These are phyloP conservation scores for Tenebrio molitor DNA, from an alignment of 1,140 invertebrate genomes.

Conservation along the genomic window DNA sequence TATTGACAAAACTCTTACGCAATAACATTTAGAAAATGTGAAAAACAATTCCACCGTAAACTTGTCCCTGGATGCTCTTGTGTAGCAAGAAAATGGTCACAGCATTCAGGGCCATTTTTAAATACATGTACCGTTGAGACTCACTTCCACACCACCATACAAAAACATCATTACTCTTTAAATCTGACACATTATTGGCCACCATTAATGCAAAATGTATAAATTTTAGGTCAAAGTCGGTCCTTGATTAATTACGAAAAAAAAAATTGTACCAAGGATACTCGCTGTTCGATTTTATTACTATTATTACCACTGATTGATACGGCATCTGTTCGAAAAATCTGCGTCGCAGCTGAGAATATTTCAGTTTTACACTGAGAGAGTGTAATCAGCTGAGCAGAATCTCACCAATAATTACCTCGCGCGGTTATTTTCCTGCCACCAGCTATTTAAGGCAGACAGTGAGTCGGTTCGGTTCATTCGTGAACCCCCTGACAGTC, in stretches of 20 bases:
- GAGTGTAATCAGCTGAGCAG: constrained; percentile 15
- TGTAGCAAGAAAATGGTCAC: too few relatives aligned
- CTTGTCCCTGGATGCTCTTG: too few relatives aligned
- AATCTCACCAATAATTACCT: constrained; percentile 16
- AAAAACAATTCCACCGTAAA: too few relatives aligned
- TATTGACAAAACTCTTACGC: too few relatives aligned
- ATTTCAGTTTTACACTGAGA: too few relatives aligned
- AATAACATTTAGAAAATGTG: too few relatives aligned
- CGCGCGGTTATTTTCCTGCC: constrained; percentile 38
- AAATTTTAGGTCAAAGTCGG: background rate
- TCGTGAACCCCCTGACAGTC: constrained; percentile 2
- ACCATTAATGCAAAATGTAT: background rate
- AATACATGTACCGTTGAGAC: too few relatives aligned
- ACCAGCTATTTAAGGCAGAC: constrained; percentile 40
- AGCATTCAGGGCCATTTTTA: too few relatives aligned
- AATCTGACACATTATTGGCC: background rate
- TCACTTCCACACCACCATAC: background rate
- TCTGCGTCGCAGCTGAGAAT: background rate
- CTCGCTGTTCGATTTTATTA: background rate
- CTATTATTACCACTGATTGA: background rate
- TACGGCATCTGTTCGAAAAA: background rate
- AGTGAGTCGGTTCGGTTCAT: constrained; percentile 2
- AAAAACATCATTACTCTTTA: background rate
- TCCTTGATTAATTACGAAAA: background rate
- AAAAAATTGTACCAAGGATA: background rate